Conservation (phyloP, 1,140 invertebrate species). For the Habropoda laboriosa region DNA sequence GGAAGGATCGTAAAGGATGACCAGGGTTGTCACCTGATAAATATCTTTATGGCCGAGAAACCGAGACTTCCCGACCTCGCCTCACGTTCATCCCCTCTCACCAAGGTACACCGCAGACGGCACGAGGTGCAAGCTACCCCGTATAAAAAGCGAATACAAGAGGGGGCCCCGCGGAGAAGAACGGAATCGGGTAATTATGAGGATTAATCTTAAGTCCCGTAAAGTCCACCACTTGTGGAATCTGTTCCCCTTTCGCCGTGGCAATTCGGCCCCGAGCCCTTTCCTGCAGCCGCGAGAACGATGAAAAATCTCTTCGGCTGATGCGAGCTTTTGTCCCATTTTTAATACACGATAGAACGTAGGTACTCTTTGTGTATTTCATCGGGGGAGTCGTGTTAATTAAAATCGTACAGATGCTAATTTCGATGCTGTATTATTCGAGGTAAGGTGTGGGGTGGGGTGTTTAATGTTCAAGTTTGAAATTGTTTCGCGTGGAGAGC, state of each 20-base stretch:
- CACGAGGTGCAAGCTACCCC: constrained; percentile 20
- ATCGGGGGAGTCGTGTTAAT: background rate
- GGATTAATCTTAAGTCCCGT: constrained; percentile 81
- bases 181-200: constrained; percentile 77
- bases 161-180: constrained; percentile 56
- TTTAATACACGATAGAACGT: constrained; percentile 15
- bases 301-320: constrained; percentile 30
- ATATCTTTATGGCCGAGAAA: constrained; percentile 71
- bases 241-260: constrained; percentile 47
- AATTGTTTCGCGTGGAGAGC: too few species aligned
- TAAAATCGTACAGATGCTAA: background rate
- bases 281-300: background rate
- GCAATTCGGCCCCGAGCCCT: background rate
- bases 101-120: constrained; percentile 24
- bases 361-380: too few species aligned
- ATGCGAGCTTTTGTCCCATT: background rate
- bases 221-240: constrained; percentile 82
- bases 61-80: background rate
- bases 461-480: too few species aligned
- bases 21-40: constrained; percentile 70
- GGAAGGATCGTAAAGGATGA: constrained; percentile 67
- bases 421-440: too few species aligned
- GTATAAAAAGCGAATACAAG: constrained; percentile 70
- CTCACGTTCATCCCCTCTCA: background rate
- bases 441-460: too few species aligned